Evolutionary conservation across 2,888 invertebrate genomes (phyloP).

Genomic region (Platycnemis pennipes): DNA sequence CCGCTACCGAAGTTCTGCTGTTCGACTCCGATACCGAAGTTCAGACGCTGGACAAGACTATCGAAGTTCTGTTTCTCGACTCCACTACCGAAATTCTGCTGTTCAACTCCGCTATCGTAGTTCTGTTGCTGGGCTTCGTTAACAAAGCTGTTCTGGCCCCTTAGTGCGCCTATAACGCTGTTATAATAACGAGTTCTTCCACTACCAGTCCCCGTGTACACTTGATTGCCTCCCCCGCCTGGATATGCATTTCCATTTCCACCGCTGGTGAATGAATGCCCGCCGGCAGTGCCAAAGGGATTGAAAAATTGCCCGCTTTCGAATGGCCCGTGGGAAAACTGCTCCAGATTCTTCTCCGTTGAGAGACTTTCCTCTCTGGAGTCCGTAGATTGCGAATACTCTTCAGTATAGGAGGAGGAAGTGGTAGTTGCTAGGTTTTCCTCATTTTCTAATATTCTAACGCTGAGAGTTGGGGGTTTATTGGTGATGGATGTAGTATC

Average conservation of each 20-base stretch:
- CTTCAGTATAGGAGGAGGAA: background rate
- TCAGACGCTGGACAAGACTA: no score
- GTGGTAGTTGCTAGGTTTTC: background rate
- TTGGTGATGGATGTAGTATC: background rate
- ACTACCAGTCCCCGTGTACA: background rate
- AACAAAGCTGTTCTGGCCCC: no score
- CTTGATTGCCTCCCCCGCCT: background rate
- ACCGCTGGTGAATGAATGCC: background rate
- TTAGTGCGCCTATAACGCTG: background rate
- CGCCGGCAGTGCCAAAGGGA: background rate
- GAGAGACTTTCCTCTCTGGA: background rate
- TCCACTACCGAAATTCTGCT: background rate
- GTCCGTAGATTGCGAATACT: background rate
- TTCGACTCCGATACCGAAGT: no score
- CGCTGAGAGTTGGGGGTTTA: constrained; percentile 8
- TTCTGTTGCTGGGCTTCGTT: no score
- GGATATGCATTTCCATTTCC: background rate
- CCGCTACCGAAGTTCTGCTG: no score
- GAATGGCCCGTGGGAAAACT: background rate
- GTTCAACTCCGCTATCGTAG: background rate
- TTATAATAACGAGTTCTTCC: background rate
- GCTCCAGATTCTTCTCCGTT: background rate
- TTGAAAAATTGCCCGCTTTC: background rate
- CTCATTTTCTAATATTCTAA: background rate
- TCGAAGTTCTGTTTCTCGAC: no score